Evolutionary conservation across 1,140 invertebrate species (phyloP).

Genomic region (Drosophila sulfurigaster): DNA sequence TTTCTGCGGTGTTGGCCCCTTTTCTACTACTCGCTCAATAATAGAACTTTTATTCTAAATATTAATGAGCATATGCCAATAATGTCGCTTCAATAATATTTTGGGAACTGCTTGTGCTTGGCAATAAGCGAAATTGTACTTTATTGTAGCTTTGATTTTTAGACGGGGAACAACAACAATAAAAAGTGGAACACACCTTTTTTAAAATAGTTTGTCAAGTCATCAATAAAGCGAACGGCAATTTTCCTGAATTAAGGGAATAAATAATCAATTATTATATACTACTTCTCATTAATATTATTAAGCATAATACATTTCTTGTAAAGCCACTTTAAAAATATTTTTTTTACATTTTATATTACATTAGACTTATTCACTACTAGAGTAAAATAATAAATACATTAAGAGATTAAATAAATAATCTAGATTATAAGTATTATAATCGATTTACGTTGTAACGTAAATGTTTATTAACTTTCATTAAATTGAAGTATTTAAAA

Average conservation of each 20-base stretch:
- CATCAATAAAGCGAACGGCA: not conserved
- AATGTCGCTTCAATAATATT: not conserved
- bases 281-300: too few relatives aligned
- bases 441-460: too few relatives aligned
- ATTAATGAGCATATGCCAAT: not conserved
- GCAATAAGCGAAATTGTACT: not conserved
- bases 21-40: conserved; percentile 5
- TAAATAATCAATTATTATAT: too few relatives aligned
- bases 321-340: too few relatives aligned
- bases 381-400: too few relatives aligned
- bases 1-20: conserved; percentile 19
- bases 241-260: not conserved
- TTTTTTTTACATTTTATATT: too few relatives aligned
- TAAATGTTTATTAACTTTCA: too few relatives aligned
- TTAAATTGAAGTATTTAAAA: too few relatives aligned
- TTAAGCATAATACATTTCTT: too few relatives aligned
- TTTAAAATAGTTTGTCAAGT: not conserved
- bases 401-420: too few relatives aligned
- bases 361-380: too few relatives aligned
- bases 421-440: too few relatives aligned
- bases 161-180: not conserved
- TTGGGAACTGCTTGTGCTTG: not conserved
- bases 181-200: conserved; percentile 2
- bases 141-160: not conserved
- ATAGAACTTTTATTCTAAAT: conserved; percentile 18